Percentiles rank a stretch among this genome's conserved stretches.
Conservation (phyloP, 1,140 invertebrate species). For the Notospermus geniculatus region DNA sequence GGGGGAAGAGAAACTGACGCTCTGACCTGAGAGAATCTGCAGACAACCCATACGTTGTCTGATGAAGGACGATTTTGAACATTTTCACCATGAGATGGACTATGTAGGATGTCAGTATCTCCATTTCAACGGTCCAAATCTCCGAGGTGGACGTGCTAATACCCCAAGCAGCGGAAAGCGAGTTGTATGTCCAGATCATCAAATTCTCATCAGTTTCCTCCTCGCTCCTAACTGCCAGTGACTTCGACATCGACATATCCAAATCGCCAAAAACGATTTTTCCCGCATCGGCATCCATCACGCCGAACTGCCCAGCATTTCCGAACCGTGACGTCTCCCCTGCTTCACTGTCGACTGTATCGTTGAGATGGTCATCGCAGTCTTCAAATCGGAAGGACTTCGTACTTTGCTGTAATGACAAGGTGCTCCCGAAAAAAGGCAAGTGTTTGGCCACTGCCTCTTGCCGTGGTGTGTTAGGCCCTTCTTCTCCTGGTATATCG, state of each 20-base stretch:
- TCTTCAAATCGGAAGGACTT: not conserved
- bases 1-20: not conserved
- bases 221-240: not conserved
- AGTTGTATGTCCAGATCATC: not conserved
- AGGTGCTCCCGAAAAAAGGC: too few species aligned
- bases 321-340: not conserved
- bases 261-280: constrained; percentile 48
- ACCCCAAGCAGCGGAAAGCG: constrained; percentile 44
- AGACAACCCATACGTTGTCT: not conserved
- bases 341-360: not conserved
- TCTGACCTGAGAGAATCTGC: not conserved
- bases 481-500: not conserved
- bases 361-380: not conserved
- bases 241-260: constrained; percentile 24
- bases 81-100: constrained; percentile 41
- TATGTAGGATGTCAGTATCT: constrained; percentile 34
- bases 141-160: constrained; percentile 39
- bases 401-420: too few species aligned
- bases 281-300: constrained; percentile 32
- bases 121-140: constrained; percentile 41
- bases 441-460: too few species aligned
- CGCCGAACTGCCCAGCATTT: constrained; percentile 20
- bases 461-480: not conserved
- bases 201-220: not conserved
- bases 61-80: constrained; percentile 39